These are phyloP conservation scores for Leptothorax acervorum DNA, from an alignment of 2,888 invertebrate genomes.

Conservation along the genomic window DNA sequence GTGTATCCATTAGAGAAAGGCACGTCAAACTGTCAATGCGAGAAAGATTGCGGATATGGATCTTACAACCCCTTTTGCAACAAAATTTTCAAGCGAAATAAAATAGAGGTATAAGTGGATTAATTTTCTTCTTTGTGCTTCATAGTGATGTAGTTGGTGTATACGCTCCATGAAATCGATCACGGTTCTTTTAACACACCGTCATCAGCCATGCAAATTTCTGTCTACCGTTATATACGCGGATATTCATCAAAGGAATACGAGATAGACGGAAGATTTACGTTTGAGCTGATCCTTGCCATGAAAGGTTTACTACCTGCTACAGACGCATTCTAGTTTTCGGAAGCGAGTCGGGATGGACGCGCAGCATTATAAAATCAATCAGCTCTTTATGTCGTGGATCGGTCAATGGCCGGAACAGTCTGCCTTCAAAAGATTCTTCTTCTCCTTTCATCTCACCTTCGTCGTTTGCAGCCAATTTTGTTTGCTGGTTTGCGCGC, in stretches of 20 bases:
- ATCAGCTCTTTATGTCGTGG: constrained; percentile 32
- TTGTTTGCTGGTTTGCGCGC: constrained; percentile 10
- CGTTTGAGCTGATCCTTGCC: neutral
- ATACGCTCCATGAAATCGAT: neutral
- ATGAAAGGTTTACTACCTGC: neutral
- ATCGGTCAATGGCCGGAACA: constrained; percentile 45
- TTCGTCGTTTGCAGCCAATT: constrained; percentile 3
- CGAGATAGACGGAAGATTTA: constrained; percentile 7
- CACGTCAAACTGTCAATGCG: neutral
- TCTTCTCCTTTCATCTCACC: neutral
- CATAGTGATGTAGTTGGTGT: neutral
- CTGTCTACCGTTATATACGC: neutral
- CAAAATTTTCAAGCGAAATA: neutral
- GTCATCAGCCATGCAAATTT: constrained; percentile 23
- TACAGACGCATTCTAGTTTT: constrained; percentile 5
- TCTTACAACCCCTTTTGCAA: neutral
- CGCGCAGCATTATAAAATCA: constrained; percentile 30
- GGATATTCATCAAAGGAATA: constrained; percentile 13
- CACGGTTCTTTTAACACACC: neutral
- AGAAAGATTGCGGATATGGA: constrained; percentile 3
- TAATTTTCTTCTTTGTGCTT: constrained; percentile 12
- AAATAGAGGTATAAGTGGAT: neutral
- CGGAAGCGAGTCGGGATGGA: neutral
- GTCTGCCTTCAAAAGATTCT: neutral
- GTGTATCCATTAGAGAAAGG: neutral